A percentile compares a stretch with the other conserved stretches of the same genome.
These are phyloP conservation scores for Atta texana DNA, from an alignment of 1,140 invertebrate species.

Conservation along the genomic window DNA sequence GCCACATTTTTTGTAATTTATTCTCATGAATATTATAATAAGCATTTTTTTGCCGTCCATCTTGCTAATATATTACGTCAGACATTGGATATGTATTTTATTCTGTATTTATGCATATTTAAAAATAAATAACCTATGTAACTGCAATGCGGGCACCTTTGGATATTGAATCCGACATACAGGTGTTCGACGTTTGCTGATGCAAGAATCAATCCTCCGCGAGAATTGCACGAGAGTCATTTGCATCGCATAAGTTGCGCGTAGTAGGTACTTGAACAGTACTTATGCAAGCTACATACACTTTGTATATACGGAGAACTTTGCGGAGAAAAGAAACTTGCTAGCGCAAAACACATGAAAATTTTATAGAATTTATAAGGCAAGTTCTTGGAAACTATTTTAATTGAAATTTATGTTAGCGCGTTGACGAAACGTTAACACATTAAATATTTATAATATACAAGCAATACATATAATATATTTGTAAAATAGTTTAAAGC, in stretches of 20 bases:
- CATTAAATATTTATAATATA: background rate
- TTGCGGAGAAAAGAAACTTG: background rate
- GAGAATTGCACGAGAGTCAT: slow-evolving; percentile 19
- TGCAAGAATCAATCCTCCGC: slow-evolving; percentile 16
- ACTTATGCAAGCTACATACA: slow-evolving; percentile 2
- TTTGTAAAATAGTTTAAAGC: background rate
- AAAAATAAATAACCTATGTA: slow-evolving; percentile 8
- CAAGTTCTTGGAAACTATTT: background rate
- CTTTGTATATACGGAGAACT: background rate
- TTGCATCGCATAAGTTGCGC: slow-evolving; percentile 35
- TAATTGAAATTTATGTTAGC: background rate
- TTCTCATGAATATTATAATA: slow-evolving; percentile 8
- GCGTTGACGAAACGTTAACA: background rate
- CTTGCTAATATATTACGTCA: slow-evolving; percentile 8
- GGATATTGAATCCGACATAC: background rate
- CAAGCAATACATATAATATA: background rate
- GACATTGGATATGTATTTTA: background rate
- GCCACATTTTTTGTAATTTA: background rate
- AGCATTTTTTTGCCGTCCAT: background rate
- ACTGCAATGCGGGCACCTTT: slow-evolving; percentile 4
- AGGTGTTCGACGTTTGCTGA: slow-evolving; percentile 24
- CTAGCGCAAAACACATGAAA: background rate
- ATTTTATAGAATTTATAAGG: background rate
- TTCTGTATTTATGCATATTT: slow-evolving; percentile 35
- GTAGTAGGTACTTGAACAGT: slow-evolving; percentile 11